A percentile compares a stretch with the other conserved stretches of the same genome.
Conservation (phyloP, 2,888 invertebrate species). For the Philonicus albiceps region DNA sequence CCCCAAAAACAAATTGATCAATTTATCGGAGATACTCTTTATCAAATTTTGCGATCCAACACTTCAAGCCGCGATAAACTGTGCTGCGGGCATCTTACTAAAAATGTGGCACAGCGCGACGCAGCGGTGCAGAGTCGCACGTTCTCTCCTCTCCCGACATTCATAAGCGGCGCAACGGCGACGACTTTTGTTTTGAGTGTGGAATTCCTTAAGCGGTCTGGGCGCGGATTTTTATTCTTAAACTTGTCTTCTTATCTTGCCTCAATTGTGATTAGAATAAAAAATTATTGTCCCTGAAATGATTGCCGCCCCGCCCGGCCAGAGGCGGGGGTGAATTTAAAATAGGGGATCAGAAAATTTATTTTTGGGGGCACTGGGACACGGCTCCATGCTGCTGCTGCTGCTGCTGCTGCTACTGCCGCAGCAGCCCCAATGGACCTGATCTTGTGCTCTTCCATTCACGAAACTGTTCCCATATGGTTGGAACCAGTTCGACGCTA, state of each 20-base stretch:
- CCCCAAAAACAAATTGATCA: neutral
- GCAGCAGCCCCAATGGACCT: neutral
- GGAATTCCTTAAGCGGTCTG: neutral
- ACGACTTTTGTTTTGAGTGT: neutral
- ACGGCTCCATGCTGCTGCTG: neutral
- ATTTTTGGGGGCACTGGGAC: neutral
- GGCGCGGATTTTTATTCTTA: neutral
- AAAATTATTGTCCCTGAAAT: neutral
- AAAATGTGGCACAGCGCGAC: neutral
- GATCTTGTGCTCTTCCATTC: neutral
- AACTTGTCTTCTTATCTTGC: slow-evolving; percentile 7
- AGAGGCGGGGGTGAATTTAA: slow-evolving; percentile 15
- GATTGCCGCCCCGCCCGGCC: neutral
- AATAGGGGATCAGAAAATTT: neutral
- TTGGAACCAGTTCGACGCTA: neutral
- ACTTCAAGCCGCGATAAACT: neutral
- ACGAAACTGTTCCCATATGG: neutral
- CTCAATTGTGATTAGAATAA: slow-evolving; percentile 26
- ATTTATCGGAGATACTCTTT: neutral
- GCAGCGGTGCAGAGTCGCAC: neutral
- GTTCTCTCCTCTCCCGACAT: neutral
- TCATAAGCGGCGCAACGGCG: neutral
- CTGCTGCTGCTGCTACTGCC: neutral
- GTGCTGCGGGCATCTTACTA: neutral
- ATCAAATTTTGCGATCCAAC: neutral